These are phyloP conservation scores for Drosophila rellima DNA, from an alignment of 2,888 invertebrate species.

Conservation along the genomic window DNA sequence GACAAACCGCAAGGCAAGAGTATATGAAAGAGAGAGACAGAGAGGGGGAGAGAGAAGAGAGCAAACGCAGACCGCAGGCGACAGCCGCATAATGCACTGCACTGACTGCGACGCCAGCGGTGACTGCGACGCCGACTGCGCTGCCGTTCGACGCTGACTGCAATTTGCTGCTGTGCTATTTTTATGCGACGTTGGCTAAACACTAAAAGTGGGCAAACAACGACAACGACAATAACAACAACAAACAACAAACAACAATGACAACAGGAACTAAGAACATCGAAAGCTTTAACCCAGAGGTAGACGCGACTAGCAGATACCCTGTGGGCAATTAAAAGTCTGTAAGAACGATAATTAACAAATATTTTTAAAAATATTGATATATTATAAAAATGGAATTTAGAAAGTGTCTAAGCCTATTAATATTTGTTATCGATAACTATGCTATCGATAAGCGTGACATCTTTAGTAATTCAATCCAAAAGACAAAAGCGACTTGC, in stretches of 20 bases:
- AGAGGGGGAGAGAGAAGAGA: background rate
- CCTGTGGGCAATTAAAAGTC: background rate
- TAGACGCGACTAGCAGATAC: conserved; percentile 1
- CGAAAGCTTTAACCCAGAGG: too few relatives aligned
- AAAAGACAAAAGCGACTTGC: too few relatives aligned
- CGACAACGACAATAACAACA: conserved; percentile 38
- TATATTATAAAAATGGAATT: too few relatives aligned
- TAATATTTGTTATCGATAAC: too few relatives aligned
- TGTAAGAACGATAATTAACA: too few relatives aligned
- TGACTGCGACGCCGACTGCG: conserved; percentile 14
- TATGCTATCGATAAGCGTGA: too few relatives aligned
- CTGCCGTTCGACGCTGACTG: background rate
- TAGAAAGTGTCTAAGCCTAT: too few relatives aligned
- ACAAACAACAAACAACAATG: too few relatives aligned
- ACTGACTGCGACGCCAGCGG: conserved; percentile 33
- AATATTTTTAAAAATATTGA: too few relatives aligned
- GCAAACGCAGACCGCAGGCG: conserved; percentile 42
- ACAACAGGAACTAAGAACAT: too few relatives aligned
- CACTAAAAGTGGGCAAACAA: conserved; percentile 77
- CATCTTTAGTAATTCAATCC: too few relatives aligned
- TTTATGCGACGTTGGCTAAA: conserved; percentile 78
- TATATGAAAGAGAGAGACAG: conserved; percentile 9
- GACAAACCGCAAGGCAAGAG: conserved; percentile 52
- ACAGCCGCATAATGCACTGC: conserved; percentile 76
- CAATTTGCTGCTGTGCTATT: conserved; percentile 63